phyloP scores from a whole-genome alignment of 1,140 invertebrate species.

The Cherax destructor region DNA sequence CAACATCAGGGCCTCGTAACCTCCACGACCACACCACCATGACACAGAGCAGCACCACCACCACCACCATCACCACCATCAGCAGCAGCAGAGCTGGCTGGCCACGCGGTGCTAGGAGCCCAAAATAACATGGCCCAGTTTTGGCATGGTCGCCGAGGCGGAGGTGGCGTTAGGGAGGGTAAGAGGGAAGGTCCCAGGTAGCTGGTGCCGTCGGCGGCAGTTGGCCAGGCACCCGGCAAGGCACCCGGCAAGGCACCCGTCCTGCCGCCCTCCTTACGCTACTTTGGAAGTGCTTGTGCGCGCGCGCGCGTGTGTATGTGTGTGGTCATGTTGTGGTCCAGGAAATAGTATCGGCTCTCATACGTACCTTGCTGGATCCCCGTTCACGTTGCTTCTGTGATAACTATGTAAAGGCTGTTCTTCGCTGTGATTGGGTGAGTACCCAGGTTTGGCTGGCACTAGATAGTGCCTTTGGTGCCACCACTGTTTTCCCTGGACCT shows the following conservation, averaged over 20 bases:
- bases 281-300: constrained; percentile 30
- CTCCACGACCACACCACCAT: too few relatives aligned
- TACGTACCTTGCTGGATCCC: constrained; percentile 28
- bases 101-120: constrained; percentile 38
- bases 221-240: constrained; percentile 28
- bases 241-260: constrained; percentile 28
- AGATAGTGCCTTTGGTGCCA: too few relatives aligned
- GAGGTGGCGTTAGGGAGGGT: not conserved
- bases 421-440: constrained; percentile 29
- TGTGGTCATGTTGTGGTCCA: constrained; percentile 34
- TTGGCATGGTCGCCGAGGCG: constrained; percentile 33
- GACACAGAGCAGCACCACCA: not conserved
- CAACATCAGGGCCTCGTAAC: too few relatives aligned
- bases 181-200: not conserved
- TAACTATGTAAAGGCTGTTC: constrained; percentile 40
- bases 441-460: not conserved
- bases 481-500: constrained; percentile 18
- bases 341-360: constrained; percentile 29
- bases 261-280: constrained; percentile 26
- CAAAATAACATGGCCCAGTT: constrained; percentile 59
- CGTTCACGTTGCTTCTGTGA: not conserved
- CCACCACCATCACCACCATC: not conserved
- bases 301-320: constrained; percentile 10
- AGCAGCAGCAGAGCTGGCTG: constrained; percentile 24
- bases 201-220: constrained; percentile 33